Conservation (phyloP, 2,113 vertebrate genomes). For the Strigops habroptila region DNA sequence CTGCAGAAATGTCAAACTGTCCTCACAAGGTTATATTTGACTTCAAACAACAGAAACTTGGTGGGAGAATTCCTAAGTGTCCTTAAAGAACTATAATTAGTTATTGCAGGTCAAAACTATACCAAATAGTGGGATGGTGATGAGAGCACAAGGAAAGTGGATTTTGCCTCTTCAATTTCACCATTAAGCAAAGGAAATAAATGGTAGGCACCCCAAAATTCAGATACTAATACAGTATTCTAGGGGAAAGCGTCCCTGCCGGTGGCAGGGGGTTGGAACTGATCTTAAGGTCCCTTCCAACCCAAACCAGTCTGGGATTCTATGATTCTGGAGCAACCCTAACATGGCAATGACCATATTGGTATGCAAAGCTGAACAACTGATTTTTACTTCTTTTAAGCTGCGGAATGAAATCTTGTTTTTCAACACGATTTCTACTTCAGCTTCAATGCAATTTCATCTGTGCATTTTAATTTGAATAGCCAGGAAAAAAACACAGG, state of each 20-base stretch:
- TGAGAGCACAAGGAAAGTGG: background rate
- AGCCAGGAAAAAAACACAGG: background rate
- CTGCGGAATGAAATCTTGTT: background rate
- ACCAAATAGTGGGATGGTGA: background rate
- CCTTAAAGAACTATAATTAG: background rate
- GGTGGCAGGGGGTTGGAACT: background rate
- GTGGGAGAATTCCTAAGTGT: slow-evolving; percentile 22
- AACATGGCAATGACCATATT: background rate
- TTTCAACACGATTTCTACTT: background rate
- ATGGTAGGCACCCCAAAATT: background rate
- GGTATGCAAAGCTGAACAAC: background rate
- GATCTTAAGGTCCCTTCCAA: background rate
- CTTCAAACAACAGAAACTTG: slow-evolving; percentile 35
- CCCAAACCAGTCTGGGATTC: background rate
- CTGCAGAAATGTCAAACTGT: slow-evolving; percentile 53
- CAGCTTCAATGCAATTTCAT: background rate
- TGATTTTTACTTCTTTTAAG: background rate
- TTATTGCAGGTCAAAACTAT: background rate
- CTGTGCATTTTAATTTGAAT: background rate
- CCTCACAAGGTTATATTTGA: slow-evolving; percentile 47
- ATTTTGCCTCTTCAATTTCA: background rate
- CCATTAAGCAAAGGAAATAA: background rate
- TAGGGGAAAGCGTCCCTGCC: background rate
- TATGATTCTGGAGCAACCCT: background rate
- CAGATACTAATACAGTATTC: background rate